A percentile compares a stretch with the other conserved stretches of the same genome.
phyloP scores from a whole-genome alignment of 1,140 invertebrate species.

The Drosophila nigrodunni region DNA sequence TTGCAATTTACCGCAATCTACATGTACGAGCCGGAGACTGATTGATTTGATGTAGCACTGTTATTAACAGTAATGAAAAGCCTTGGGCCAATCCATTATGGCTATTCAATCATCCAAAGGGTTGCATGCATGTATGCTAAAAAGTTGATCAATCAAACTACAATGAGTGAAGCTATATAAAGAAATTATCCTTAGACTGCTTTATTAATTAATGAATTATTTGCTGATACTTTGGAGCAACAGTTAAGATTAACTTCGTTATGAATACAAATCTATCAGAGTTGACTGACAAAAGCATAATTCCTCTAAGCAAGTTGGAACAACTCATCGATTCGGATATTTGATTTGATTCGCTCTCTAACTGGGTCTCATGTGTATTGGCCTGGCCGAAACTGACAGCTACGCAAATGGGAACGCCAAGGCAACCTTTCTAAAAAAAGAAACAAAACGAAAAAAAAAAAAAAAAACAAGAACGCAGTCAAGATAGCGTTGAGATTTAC shows the following conservation, averaged over 20 bases:
- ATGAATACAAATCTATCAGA: slow-evolving; percentile 1
- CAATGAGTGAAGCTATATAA: too few species aligned
- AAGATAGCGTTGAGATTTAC: slow-evolving; percentile 76
- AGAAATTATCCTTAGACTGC: too few species aligned
- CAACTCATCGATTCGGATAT: slow-evolving; percentile 27
- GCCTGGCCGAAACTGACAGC: slow-evolving; percentile 57
- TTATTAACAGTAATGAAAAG: slow-evolving; percentile 64
- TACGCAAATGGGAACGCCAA: slow-evolving; percentile 70
- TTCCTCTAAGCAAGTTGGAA: not conserved
- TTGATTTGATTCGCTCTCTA: slow-evolving; percentile 45
- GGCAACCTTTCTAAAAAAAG: slow-evolving; percentile 34
- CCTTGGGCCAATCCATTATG: not conserved
- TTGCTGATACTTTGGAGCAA: not conserved
- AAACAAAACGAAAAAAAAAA: not conserved
- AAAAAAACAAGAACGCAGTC: slow-evolving; percentile 15
- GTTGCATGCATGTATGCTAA: not conserved
- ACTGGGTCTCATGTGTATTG: slow-evolving; percentile 66
- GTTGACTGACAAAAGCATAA: not conserved
- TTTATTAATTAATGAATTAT: not conserved
- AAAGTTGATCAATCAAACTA: not conserved
- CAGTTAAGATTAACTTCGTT: not conserved
- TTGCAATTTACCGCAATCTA: slow-evolving; percentile 31
- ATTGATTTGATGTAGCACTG: slow-evolving; percentile 49
- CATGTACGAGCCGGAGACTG: slow-evolving; percentile 28
- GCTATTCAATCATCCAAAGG: not conserved